Base-by-base conservation (phyloP, 1,140 invertebrate species). In the Drosophila kurseongensis region DNA sequence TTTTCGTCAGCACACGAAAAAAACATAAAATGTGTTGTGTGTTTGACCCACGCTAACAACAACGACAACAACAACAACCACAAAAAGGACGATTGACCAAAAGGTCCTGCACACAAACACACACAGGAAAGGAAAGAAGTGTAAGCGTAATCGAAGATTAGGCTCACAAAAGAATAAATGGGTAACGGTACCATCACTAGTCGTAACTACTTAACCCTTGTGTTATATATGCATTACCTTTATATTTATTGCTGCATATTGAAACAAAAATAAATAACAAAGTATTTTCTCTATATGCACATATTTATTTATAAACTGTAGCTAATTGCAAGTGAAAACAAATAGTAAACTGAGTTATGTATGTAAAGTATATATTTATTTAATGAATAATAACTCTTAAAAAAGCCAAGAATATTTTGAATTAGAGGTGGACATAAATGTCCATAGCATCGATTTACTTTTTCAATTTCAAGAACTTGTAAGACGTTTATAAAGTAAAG, bases 41-140 rank as follows among this genome's bases (percentile, higher is more conserved):
- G 16, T 47, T 65, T 66, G 71, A 75, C 59, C 69, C 61, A 68
- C 60, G 51, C 27, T 29, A 18, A 42, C 38, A 71, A 56, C 29
- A 54, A 45, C 18, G 40, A 35, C 18, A 47, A 35, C 12, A 47
- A 35, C 12, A 42, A 23, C 41, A 44, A 18, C 42, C 3, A 32
- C 29, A 44, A 29, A 32, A 10, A 40, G 47, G 29, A 62, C 32
- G 10, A 67, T 50, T 68, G 47, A 52, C 55, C 41, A 56, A 66
- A 51, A 42, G 59, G 36, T 14, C 44, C 27, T 47, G 18, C 14
- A 36, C 48, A 42, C 32, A 52, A 42, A 18, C 14, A 62, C 27
- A 12, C 16, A 2, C 18, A 18, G 9, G 13, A 13, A 10, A 7
- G 1, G 47, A 32, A 7, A 9, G 6, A 5, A n/a, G 32, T 18